Conservation (phyloP, 2,888 invertebrate species). For the Tetramorium bicarinatum region DNA sequence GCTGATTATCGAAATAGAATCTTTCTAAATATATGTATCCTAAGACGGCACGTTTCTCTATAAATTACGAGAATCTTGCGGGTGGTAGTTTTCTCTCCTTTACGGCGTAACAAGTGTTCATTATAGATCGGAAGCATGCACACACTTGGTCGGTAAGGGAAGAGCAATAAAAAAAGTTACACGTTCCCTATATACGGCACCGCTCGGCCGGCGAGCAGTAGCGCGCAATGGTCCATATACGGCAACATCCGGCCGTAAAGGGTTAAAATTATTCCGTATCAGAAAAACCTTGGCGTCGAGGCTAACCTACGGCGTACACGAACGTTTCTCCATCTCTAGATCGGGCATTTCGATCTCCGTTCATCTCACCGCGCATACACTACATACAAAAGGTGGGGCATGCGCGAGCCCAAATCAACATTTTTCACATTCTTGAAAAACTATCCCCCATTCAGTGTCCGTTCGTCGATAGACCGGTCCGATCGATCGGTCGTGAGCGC, state of each 20-base stretch:
- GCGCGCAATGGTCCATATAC: slow-evolving; percentile 48
- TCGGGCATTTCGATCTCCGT: slow-evolving; percentile 24
- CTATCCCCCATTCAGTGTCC: background rate
- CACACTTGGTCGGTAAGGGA: slow-evolving; percentile 17
- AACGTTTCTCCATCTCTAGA: slow-evolving; percentile 1
- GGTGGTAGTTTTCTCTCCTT: slow-evolving; percentile 49
- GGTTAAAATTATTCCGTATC: slow-evolving; percentile 49
- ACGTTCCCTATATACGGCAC: slow-evolving; percentile 41
- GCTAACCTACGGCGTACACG: background rate
- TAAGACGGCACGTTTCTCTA: background rate
- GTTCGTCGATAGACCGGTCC: slow-evolving; percentile 2
- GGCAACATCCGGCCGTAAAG: slow-evolving; percentile 51
- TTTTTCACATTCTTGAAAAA: slow-evolving; percentile 42
- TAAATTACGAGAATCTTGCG: slow-evolving; percentile 30
- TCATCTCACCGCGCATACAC: background rate
- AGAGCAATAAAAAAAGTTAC: slow-evolving; percentile 38
- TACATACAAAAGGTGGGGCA: background rate
- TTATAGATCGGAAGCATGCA: slow-evolving; percentile 46
- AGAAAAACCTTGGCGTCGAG: slow-evolving; percentile 38
- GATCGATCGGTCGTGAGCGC: slow-evolving; percentile 26
- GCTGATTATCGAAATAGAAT: background rate
- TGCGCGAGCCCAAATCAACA: slow-evolving; percentile 3
- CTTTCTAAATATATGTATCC: background rate
- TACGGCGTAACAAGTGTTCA: slow-evolving; percentile 49
- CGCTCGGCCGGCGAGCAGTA: slow-evolving; percentile 40